Conservation (phyloP, 2,797 vertebrate genomes). For the Galagoides demidoff region DNA sequence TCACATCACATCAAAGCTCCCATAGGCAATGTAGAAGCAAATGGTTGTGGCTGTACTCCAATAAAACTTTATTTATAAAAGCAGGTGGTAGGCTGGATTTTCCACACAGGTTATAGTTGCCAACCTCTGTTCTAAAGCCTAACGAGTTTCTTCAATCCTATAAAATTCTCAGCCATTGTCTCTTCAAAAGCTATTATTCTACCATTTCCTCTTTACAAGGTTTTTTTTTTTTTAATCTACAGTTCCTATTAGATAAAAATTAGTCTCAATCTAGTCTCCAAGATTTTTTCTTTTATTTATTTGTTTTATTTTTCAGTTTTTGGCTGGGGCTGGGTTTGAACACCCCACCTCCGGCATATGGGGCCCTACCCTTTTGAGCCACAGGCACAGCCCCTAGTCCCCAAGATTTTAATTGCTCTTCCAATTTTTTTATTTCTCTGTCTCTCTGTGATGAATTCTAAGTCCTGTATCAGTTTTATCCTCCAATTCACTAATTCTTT, state of each 20-base stretch:
- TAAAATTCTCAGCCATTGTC: background rate
- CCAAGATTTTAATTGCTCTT: background rate
- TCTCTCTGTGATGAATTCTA: slow-evolving; percentile 3
- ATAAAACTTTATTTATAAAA: slow-evolving; percentile 20
- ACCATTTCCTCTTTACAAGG: background rate
- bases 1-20: background rate
- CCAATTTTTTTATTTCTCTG: background rate
- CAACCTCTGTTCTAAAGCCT: background rate
- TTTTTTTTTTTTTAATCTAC: background rate
- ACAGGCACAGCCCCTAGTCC: too few relatives aligned
- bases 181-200: background rate
- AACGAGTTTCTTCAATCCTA: background rate
- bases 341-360: too few relatives aligned
- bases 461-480: background rate
- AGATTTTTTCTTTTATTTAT: too few relatives aligned
- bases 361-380: too few relatives aligned
- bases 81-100: background rate
- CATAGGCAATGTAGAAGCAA: background rate
- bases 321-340: too few relatives aligned
- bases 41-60: background rate
- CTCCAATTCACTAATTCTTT: background rate
- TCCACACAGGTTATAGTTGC: background rate
- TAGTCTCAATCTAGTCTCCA: background rate
- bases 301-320: too few relatives aligned
- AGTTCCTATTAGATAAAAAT: background rate